Conservation (phyloP, 2,797 vertebrate genomes). For the Alcedo atthis region DNA sequence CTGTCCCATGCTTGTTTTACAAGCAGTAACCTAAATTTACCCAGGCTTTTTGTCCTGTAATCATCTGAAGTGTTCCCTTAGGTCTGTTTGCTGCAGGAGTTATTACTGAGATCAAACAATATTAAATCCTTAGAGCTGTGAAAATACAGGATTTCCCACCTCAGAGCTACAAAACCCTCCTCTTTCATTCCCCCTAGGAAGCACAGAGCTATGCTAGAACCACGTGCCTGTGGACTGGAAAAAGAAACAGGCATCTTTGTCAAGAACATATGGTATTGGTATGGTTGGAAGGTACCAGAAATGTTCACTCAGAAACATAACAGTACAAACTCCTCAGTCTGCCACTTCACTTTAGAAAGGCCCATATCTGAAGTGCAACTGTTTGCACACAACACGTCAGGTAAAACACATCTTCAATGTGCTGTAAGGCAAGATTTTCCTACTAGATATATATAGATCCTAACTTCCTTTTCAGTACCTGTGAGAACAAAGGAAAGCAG, state of each 20-base stretch:
- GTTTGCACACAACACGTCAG: neutral
- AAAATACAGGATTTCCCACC: constrained; percentile 52
- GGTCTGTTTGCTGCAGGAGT: neutral
- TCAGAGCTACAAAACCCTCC: neutral
- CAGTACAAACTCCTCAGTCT: neutral
- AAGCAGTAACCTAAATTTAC: neutral
- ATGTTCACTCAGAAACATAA: neutral
- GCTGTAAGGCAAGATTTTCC: constrained; percentile 5
- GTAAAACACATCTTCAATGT: neutral
- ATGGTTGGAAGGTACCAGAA: neutral
- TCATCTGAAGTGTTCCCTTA: neutral
- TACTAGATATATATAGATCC: neutral
- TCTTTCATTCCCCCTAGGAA: neutral
- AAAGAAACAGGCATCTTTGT: neutral
- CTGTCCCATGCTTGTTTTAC: neutral
- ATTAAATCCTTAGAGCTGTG: constrained; percentile 21
- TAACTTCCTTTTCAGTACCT: constrained; percentile 28
- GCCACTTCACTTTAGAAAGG: neutral
- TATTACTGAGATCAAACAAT: constrained; percentile 5
- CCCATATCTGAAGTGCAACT: neutral
- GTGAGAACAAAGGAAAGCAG: neutral
- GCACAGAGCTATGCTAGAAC: neutral
- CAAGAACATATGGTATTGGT: neutral
- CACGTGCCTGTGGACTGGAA: neutral
- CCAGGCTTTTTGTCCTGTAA: neutral